Conservation (phyloP, 2,797 vertebrate genomes). For the Chloroceryle inda region DNA sequence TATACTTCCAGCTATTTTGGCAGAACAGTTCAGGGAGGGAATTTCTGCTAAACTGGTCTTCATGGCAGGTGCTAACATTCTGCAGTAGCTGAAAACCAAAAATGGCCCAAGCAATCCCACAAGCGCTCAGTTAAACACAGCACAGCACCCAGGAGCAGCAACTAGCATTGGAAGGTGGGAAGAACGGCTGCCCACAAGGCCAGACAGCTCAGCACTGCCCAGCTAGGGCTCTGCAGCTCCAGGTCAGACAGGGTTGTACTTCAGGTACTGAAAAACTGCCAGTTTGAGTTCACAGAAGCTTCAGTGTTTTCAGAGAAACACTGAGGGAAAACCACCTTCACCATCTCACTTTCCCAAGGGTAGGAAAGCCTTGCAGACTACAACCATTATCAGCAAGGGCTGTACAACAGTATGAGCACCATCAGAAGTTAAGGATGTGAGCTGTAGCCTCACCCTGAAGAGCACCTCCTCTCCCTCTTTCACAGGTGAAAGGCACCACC, state of each 20-base stretch:
- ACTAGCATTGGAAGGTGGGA: neutral
- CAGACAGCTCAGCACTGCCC: neutral
- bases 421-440: neutral
- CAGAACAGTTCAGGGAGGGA: neutral
- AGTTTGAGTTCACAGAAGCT: neutral
- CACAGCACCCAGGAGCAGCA: neutral
- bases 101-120: fast-evolving
- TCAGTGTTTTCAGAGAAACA: neutral
- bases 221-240: neutral
- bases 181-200: neutral
- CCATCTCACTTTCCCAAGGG: neutral
- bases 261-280: neutral
- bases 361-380: neutral
- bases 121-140: conserved; percentile 19
- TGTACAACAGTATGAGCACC: neutral
- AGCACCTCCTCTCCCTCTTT: neutral
- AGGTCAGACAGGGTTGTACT: neutral
- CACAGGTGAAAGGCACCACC: neutral
- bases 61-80: neutral
- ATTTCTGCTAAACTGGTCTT: conserved; percentile 40
- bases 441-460: fast-evolving
- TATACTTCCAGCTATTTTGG: neutral
- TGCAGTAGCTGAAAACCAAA: neutral
- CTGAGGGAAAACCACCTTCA: neutral
- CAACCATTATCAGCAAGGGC: neutral